Evolutionary conservation across 2,888 invertebrate species (phyloP).

Genomic region (Cephus sareptanus): DNA sequence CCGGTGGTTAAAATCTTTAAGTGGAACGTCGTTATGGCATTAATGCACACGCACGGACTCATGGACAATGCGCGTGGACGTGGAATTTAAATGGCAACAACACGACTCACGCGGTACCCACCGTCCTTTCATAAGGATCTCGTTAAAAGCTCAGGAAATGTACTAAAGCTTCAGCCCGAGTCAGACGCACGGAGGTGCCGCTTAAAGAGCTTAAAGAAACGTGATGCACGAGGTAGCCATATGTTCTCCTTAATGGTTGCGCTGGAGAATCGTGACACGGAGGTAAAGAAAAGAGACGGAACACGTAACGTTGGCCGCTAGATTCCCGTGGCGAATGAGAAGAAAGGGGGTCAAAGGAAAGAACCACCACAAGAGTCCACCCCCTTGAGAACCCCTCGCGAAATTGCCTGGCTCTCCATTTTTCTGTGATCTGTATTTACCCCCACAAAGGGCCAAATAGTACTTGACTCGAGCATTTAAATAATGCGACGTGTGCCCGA

Average conservation of each 20-base stretch:
- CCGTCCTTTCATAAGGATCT: conserved; percentile 44
- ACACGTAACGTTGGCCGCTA: neutral
- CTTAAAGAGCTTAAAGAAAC: conserved; percentile 50
- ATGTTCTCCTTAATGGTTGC: conserved; percentile 51
- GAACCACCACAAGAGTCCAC: neutral
- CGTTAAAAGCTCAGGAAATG: conserved; percentile 57
- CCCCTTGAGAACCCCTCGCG: neutral
- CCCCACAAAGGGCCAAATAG: neutral
- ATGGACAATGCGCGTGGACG: neutral
- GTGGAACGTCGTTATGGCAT: neutral
- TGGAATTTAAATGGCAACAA: conserved; percentile 29
- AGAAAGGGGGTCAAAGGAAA: neutral
- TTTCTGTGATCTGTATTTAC: neutral
- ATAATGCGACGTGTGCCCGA: neutral
- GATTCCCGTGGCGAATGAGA: neutral
- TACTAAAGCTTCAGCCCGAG: conserved; percentile 37
- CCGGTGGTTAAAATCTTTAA: neutral
- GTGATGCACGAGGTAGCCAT: conserved; percentile 36
- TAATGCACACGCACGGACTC: neutral
- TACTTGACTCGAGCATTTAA: neutral
- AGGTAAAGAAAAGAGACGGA: neutral
- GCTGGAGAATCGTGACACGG: conserved; percentile 16
- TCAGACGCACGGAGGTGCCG: conserved; percentile 39
- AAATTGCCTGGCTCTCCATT: neutral
- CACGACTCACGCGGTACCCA: conserved; percentile 8